Evolutionary conservation across 2,113 vertebrate genomes (phyloP).

Genomic region (Ochotona princeps): DNA sequence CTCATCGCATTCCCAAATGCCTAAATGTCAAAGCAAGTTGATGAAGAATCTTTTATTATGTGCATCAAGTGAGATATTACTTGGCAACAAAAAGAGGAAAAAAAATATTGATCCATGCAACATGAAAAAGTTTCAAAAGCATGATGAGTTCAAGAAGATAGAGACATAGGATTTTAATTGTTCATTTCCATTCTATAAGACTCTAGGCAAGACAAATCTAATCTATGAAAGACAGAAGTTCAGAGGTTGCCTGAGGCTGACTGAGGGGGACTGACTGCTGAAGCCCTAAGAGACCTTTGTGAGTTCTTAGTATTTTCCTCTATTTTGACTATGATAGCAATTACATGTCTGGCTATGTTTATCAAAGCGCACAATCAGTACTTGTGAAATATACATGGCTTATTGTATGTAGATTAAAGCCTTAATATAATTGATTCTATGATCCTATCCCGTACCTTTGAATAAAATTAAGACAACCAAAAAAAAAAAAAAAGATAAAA

Average conservation of each 20-base stretch:
- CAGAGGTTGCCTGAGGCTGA: not conserved
- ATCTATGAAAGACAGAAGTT: not conserved
- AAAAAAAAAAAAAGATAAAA: no score
- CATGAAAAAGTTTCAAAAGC: not conserved
- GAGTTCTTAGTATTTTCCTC: not conserved
- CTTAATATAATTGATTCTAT: conserved; percentile 6
- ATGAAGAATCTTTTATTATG: not conserved
- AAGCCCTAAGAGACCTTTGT: not conserved
- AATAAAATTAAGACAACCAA: no score
- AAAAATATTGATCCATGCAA: not conserved
- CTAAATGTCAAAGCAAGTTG: not conserved
- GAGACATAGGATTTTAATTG: not conserved
- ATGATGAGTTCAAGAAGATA: not conserved
- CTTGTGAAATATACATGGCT: not conserved
- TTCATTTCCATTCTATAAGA: not conserved
- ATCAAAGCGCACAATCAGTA: not conserved
- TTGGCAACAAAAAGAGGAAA: not conserved
- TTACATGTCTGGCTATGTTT: not conserved
- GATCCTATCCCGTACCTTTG: no score
- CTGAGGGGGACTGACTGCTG: not conserved
- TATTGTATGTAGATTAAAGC: not conserved
- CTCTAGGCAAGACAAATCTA: not conserved
- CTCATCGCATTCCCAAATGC: not conserved
- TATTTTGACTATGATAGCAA: not conserved
- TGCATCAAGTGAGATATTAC: not conserved